Evolutionary conservation across 1,140 invertebrate species (phyloP).

Genomic region (Riptortus pedestris): DNA sequence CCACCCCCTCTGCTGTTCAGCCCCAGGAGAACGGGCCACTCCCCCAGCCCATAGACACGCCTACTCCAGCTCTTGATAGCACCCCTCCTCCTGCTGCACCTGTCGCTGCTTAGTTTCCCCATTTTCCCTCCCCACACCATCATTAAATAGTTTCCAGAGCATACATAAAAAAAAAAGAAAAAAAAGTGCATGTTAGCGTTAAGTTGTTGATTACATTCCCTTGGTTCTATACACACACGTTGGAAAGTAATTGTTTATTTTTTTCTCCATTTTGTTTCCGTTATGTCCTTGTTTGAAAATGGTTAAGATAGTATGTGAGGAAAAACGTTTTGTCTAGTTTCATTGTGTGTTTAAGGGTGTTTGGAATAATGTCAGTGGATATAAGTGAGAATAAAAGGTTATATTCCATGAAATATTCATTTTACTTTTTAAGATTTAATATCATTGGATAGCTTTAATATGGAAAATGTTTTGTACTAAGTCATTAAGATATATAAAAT

Average conservation of each 20-base stretch:
- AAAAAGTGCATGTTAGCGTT: neutral
- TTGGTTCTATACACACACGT: slow-evolving; percentile 1
- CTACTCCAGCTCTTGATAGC: slow-evolving; percentile 39
- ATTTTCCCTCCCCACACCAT: neutral
- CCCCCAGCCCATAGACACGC: no score
- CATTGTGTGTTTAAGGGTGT: slow-evolving; percentile 6
- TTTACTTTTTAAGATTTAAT: no score
- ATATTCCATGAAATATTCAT: no score
- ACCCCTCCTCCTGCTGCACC: slow-evolving; percentile 27
- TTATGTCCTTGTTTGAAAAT: neutral
- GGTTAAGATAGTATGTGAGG: neutral
- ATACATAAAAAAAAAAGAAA: neutral
- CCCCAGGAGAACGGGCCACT: no score
- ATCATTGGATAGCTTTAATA: no score
- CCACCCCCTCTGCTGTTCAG: no score
- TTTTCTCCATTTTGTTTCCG: slow-evolving; percentile 1
- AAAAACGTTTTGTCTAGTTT: slow-evolving; percentile 1
- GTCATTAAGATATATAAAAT: no score
- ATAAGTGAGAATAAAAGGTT: no score
- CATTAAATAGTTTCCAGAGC: neutral
- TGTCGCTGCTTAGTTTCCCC: neutral
- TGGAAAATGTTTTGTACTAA: no score
- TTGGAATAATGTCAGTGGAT: slow-evolving; percentile 1
- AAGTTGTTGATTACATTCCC: neutral
- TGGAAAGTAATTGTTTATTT: neutral